Conservation (phyloP, 2,888 invertebrate genomes). For the Oscheius sp. region DNA sequence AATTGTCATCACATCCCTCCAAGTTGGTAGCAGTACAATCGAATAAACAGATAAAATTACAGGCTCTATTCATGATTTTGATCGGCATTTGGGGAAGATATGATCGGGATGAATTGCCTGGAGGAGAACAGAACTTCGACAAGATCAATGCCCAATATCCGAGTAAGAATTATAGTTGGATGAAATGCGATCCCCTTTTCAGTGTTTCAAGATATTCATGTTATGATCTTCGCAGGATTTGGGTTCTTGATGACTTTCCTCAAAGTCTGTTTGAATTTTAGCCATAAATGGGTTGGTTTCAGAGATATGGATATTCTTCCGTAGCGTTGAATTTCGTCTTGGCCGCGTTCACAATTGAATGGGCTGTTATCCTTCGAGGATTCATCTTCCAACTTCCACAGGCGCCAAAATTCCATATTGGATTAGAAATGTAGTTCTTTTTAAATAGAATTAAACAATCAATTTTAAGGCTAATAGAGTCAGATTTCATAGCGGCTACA, state of each 20-base stretch:
- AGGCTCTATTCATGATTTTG: conserved; percentile 62
- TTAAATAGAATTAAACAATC: background rate
- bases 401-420: conserved; percentile 43
- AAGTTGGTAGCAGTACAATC: background rate
- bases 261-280: conserved; percentile 1
- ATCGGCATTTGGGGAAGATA: conserved; percentile 64
- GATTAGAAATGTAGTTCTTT: conserved; percentile 41
- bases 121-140: conserved; percentile 38
- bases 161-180: conserved; percentile 32
- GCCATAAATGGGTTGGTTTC: background rate
- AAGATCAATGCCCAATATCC: conserved; percentile 47
- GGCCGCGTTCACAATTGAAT: conserved; percentile 86
- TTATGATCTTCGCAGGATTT: conserved; percentile 95
- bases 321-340: conserved; percentile 88
- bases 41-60: conserved; percentile 31
- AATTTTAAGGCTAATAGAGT: conserved; percentile 72
- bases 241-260: conserved; percentile 95
- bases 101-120: conserved; percentile 54
- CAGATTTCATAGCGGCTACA: conserved; percentile 75
- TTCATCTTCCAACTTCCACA: conserved; percentile 37
- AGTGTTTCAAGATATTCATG: conserved; percentile 82
- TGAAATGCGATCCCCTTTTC: conserved; percentile 44
- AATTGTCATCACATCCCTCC: background rate
- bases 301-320: conserved; percentile 85
- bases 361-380: conserved; percentile 76